Evolutionary conservation across 2,797 vertebrate species (phyloP), one percentile per base, ranked within the genome.

Genomic region (Cetoscarus ocellatus): DNA sequence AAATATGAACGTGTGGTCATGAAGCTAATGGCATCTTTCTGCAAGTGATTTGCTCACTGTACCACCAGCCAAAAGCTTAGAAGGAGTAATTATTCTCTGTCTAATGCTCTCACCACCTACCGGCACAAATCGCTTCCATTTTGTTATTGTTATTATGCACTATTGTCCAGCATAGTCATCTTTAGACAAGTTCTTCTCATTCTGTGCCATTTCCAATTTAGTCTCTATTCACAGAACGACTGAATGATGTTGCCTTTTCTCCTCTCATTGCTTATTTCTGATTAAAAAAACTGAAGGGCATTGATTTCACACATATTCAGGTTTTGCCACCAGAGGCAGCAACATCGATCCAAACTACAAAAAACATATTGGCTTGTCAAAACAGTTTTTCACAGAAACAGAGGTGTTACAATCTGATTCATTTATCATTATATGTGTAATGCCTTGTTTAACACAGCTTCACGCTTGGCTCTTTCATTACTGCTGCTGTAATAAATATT

Each of bases 41-140:
- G 44, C 70, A 62, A 42, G 58, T 71, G 36, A 60, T 77, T 68
- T 60, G 40, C 27, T 59, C 18, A 15, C 27, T 55, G 55, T 54
- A 8, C 47, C 7, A 75, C 11, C 65, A 51, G 51, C 47, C 43
- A n/a, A 17, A 48, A 2, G 65, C 50, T 27, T n/a, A 61, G 49
- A 65, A 52, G 42, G n/a, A 76, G 42, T 63, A 66, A 58, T 80
- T 68, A 53, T 34, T 56, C 35, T 70, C 38, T 52, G 10, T 75
- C 14, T 35, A 34, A 36, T 47, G 36, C 38, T 51, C 11, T 52
- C 44, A 57, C 17, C 62, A 54, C 53, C 58, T 48, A 27, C 54
- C 13, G 0, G 61, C 36, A 42, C 19, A 69, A 45, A 39, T 61
- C 38, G 12, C 47, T 67, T 75, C 50, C 13, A 38, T 66, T 79